phyloP scores from a whole-genome alignment of 2,113 vertebrate genomes.

The Corydoras sp. region DNA sequence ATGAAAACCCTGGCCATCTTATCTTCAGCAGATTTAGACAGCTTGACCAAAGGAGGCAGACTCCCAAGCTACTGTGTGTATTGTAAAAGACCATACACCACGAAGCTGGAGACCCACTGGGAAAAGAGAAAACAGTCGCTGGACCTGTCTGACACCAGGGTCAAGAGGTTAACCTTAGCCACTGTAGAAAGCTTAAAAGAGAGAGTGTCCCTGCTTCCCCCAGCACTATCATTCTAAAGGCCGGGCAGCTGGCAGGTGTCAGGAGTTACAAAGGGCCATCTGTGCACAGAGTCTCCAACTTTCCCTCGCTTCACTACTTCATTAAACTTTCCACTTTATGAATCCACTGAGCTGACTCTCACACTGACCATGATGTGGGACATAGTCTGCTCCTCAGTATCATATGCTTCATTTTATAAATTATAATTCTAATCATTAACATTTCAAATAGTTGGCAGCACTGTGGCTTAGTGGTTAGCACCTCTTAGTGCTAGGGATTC shows the following conservation, averaged over 20 bases:
- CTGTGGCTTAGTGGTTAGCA: too few species aligned
- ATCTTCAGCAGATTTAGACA: conserved; percentile 33
- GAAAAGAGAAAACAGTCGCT: conserved; percentile 68
- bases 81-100: conserved; percentile 40
- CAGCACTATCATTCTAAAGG: conserved; percentile 72
- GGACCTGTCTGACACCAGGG: conserved; percentile 74
- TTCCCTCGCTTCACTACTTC: conserved; percentile 74
- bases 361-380: conserved; percentile 29
- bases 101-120: conserved; percentile 54
- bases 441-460: too few species aligned
- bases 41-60: conserved; percentile 36
- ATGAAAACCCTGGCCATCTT: conserved; percentile 22
- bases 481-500: too few species aligned
- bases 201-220: conserved; percentile 67
- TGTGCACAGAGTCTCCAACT: conserved; percentile 80
- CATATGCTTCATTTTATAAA: too few species aligned
- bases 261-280: conserved; percentile 96
- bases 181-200: conserved; percentile 74
- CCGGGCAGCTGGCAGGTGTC: conserved; percentile 98
- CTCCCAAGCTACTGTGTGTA: conserved; percentile 35
- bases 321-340: conserved; percentile 76
- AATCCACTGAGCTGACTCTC: conserved; percentile 48
- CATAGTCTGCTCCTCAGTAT: too few species aligned
- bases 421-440: too few species aligned
- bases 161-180: conserved; percentile 70